These are phyloP conservation scores for Nestor notabilis DNA, from an alignment of 2,113 vertebrate genomes.

Conservation along the genomic window DNA sequence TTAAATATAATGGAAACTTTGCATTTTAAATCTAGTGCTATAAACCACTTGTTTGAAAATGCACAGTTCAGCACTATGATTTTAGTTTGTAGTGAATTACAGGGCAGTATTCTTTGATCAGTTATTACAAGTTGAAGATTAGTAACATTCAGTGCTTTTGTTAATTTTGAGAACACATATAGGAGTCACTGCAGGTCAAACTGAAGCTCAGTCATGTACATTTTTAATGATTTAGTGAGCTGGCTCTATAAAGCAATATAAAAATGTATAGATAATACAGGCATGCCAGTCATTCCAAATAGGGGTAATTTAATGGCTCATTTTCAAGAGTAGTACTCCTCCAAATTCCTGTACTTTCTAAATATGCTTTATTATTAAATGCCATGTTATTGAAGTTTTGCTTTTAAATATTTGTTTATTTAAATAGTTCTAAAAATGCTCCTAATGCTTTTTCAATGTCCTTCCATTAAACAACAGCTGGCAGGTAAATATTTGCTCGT, in stretches of 20 bases:
- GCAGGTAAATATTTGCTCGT: background rate
- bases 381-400: background rate
- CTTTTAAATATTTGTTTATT: background rate
- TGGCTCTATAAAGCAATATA: background rate
- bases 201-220: background rate
- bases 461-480: background rate
- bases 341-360: background rate
- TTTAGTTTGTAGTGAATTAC: slow-evolving; percentile 51
- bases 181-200: slow-evolving; percentile 50
- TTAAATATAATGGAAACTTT: slow-evolving; percentile 62
- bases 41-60: slow-evolving; percentile 53
- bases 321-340: background rate
- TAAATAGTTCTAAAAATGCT: background rate
- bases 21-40: slow-evolving; percentile 50
- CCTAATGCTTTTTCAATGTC: background rate
- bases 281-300: background rate
- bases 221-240: slow-evolving; percentile 53
- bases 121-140: slow-evolving; percentile 44
- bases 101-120: slow-evolving; percentile 53
- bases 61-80: slow-evolving; percentile 21
- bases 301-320: background rate
- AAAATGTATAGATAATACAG: background rate
- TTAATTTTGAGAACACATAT: slow-evolving; percentile 55
- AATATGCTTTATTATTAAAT: background rate
- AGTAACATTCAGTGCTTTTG: slow-evolving; percentile 20